Evolutionary conservation across 2,113 vertebrate species (phyloP).

Genomic region (Ceyx margarethae): DNA sequence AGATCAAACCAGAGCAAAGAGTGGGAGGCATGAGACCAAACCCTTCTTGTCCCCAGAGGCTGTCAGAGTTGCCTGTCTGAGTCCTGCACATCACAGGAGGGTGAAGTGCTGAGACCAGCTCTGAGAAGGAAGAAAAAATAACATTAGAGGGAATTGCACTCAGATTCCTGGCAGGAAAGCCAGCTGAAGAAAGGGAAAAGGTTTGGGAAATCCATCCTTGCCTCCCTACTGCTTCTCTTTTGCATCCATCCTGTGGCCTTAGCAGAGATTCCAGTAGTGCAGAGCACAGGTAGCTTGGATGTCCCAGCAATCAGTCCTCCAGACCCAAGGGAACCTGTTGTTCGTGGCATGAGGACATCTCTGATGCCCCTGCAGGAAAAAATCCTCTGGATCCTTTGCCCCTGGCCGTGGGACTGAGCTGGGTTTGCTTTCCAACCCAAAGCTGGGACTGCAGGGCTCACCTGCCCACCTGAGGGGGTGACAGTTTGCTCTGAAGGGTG

Average conservation of each 20-base stretch:
- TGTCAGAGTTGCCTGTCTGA: background rate
- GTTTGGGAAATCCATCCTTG: background rate
- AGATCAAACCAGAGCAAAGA: background rate
- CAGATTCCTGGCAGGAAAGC: background rate
- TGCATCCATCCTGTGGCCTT: background rate
- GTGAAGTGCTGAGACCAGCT: background rate
- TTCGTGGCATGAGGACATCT: background rate
- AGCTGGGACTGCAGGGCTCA: background rate
- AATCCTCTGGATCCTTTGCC: background rate
- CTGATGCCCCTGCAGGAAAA: background rate
- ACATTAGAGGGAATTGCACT: background rate
- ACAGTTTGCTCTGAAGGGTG: too few relatives aligned
- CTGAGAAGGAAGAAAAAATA: background rate
- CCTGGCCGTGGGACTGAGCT: background rate
- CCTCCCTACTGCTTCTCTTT: background rate
- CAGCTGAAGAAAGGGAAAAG: background rate
- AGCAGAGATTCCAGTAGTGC: background rate
- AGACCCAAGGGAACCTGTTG: background rate
- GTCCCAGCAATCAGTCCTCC: background rate
- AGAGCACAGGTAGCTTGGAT: background rate
- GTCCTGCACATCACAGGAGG: fast-evolving
- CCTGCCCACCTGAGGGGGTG: background rate
- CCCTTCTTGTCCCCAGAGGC: background rate
- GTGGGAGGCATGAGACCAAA: background rate
- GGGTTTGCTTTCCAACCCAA: background rate